A percentile compares a stretch with the other conserved stretches of the same genome.
Conservation (phyloP, 2,797 vertebrate species). For the Manis pentadactyla region DNA sequence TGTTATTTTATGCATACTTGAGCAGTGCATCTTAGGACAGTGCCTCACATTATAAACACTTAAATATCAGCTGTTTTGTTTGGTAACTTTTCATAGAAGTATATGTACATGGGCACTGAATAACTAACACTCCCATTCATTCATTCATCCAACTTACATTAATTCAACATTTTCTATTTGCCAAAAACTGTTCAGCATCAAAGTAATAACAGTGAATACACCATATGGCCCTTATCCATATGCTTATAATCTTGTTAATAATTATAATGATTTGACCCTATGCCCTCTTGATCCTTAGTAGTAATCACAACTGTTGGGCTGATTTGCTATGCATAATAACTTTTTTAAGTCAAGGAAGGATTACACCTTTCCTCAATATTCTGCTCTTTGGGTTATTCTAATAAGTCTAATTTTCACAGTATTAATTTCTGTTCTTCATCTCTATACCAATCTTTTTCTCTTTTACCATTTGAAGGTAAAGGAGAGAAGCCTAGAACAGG, state of each 20-base stretch:
- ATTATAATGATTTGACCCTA: not conserved
- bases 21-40: not conserved
- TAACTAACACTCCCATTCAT: not conserved
- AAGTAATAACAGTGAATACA: not conserved
- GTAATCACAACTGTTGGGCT: not conserved
- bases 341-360: not conserved
- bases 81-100: not conserved
- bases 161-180: not conserved
- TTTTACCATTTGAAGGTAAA: not conserved
- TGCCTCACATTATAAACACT: not conserved
- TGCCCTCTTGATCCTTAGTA: not conserved
- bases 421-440: constrained; percentile 1
- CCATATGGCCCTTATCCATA: not conserved
- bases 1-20: not conserved
- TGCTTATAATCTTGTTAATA: not conserved
- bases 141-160: not conserved
- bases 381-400: not conserved
- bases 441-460: not conserved
- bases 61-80: not conserved
- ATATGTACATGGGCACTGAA: not conserved
- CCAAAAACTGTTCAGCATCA: not conserved
- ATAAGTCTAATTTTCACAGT: not conserved
- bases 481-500: not conserved
- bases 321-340: not conserved
- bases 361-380: not conserved